Evolutionary conservation across 2,113 vertebrate species (phyloP), one percentile per base, ranked within the genome.

Genomic region (Melanerpes formicivorus): DNA sequence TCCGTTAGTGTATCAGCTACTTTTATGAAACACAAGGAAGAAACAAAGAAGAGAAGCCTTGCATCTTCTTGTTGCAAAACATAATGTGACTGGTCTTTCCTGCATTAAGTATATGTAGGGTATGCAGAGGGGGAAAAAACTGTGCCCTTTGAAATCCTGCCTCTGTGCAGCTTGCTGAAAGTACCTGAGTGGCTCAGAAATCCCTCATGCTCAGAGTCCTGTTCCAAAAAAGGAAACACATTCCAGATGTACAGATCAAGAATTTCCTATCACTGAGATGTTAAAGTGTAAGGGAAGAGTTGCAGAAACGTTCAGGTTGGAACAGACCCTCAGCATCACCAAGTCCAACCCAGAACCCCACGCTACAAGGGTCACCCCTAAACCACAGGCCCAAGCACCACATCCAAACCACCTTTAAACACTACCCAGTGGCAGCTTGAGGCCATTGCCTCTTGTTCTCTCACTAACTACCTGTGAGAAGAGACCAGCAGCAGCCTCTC

Each of bases 171-270:
- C 18, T 55, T 60, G 22, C 48, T 77, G 56, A 50, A 83, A 60
- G 32, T 44, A 42, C n/a, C 14, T 64, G 1, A 0, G 0, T 55
- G 7, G 19, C 12, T 65, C 60, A 87, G 46, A 84, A 80, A 50
- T 85, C 30, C 48, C 22, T 42, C 60, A 18, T 2, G 9, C 32
- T 75, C 11, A 42, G 59, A 83, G n/a, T 88, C 21, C 48, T 54
- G 4, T 65, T 59, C 30, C 17, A 60, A 48, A 74, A 67, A 74
- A 44, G 34, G 60, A 73, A 54, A 48, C 1, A 18, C 14, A 11
- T 63, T 22, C 54, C 58, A 14, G 3, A 44, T 14, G 8, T 70
- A 6, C 17, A 81, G 84, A 21, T 30, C 6, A 42, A 6, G 6
- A 32, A 72, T 85, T 67, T 75, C 54, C 54, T 66, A 9, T 70